phyloP scores from a whole-genome alignment of 2,888 invertebrate species.

The Dicyrtomina minuta region DNA sequence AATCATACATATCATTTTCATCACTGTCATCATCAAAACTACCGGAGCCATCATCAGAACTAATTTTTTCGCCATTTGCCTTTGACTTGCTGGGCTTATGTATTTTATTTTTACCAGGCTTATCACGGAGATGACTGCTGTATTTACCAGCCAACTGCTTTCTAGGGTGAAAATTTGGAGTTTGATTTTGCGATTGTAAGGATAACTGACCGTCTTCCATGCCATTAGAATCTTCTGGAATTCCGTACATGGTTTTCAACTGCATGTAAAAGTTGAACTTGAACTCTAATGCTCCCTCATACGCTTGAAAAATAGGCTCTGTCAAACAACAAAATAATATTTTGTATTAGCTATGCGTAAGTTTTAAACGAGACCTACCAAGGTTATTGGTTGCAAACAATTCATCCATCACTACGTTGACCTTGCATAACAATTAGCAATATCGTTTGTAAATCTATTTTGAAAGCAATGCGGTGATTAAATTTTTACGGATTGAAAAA shows the following conservation, averaged over 20 bases:
- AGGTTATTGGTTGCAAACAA: no score
- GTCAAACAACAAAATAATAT: slow-evolving; percentile 11
- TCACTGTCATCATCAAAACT: not conserved
- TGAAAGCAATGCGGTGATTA: not conserved
- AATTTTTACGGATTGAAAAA: no score
- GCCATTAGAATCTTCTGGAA: slow-evolving; percentile 12
- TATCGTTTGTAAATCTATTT: not conserved
- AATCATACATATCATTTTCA: slow-evolving; percentile 7
- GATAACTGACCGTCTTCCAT: not conserved
- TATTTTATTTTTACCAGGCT: not conserved
- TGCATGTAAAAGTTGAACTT: slow-evolving; percentile 40
- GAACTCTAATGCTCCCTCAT: slow-evolving; percentile 41
- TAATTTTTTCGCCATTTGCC: no score
- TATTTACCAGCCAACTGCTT: slow-evolving; percentile 13
- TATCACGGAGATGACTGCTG: slow-evolving; percentile 2
- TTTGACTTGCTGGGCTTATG: no score
- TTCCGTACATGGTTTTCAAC: slow-evolving; percentile 41
- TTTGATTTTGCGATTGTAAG: no score
- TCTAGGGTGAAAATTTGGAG: not conserved
- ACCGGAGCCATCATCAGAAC: no score
- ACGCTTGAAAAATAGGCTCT: slow-evolving; percentile 49
- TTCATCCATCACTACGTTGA: no score
- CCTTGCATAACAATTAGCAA: not conserved
- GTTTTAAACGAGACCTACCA: no score
- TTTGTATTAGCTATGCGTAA: not conserved